Percentiles rank a stretch among this genome's conserved stretches.
These are phyloP conservation scores for Sturnus vulgaris DNA, from an alignment of 2,113 vertebrate species.

Conservation along the genomic window DNA sequence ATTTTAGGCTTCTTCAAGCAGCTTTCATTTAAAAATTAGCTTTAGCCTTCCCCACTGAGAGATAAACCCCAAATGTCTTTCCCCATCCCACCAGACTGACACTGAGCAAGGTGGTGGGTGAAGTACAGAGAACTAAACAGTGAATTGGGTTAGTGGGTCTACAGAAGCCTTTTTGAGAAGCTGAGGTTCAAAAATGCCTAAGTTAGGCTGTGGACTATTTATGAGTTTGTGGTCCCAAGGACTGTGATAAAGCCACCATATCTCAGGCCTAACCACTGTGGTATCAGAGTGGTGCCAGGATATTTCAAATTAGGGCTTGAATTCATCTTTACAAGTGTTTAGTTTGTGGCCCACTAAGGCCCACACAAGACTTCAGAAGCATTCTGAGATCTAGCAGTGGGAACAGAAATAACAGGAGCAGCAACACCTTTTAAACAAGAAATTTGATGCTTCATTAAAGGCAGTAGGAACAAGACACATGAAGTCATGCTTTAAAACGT, in stretches of 20 bases:
- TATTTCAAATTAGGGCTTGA: not conserved
- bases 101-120: not conserved
- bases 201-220: not conserved
- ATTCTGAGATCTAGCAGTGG: not conserved
- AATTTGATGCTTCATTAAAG: not conserved
- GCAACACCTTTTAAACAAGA: not conserved
- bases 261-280: not conserved
- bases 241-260: rapidly evolving
- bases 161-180: not conserved
- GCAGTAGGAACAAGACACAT: not conserved
- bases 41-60: not conserved
- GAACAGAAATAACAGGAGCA: not conserved
- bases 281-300: not conserved
- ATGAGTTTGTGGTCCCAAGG: not conserved
- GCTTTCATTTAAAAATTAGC: not conserved
- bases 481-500: rapidly evolving
- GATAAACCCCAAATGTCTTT: not conserved
- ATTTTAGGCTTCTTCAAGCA: not conserved
- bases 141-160: not conserved
- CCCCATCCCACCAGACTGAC: not conserved
- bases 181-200: not conserved
- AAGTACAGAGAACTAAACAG: not conserved
- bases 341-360: not conserved
- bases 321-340: not conserved
- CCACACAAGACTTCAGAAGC: not conserved